Conservation (phyloP, 2,797 vertebrate genomes). For the Florisuga fusca region DNA sequence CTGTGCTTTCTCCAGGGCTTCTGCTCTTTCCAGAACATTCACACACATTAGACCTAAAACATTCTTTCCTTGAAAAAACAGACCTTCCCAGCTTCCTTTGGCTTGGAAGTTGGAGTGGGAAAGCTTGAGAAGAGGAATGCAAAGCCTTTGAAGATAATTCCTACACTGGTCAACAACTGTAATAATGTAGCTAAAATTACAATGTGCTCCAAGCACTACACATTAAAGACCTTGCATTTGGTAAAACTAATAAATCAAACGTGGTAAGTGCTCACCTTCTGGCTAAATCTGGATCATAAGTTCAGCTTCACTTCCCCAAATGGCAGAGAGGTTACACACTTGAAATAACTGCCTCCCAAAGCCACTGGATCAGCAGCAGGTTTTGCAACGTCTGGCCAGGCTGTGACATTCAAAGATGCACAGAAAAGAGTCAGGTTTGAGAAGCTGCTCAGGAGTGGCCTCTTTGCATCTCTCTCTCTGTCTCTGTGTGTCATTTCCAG, state of each 20-base stretch:
- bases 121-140: constrained; percentile 70
- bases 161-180: constrained; percentile 70
- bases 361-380: constrained; percentile 3
- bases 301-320: not conserved
- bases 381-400: not conserved
- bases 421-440: not conserved
- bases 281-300: constrained; percentile 54
- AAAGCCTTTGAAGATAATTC: constrained; percentile 80
- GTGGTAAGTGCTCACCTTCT: constrained; percentile 20
- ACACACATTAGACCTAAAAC: not conserved
- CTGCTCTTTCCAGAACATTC: constrained; percentile 58
- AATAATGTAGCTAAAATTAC: constrained; percentile 73
- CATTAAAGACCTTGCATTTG: constrained; percentile 77
- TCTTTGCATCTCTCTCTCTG: not conserved
- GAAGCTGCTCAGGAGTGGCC: not conserved
- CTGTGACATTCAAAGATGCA: not conserved
- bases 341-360: constrained; percentile 38
- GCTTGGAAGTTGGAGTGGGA: constrained; percentile 52
- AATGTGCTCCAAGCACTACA: constrained; percentile 63
- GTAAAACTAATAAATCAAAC: constrained; percentile 79
- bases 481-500: not conserved
- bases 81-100: constrained; percentile 63
- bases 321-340: not conserved
- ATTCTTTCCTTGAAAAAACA: constrained; percentile 67
- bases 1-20: not conserved